Conservation (phyloP, 1,140 invertebrate species). For the Drosophila serrata region DNA sequence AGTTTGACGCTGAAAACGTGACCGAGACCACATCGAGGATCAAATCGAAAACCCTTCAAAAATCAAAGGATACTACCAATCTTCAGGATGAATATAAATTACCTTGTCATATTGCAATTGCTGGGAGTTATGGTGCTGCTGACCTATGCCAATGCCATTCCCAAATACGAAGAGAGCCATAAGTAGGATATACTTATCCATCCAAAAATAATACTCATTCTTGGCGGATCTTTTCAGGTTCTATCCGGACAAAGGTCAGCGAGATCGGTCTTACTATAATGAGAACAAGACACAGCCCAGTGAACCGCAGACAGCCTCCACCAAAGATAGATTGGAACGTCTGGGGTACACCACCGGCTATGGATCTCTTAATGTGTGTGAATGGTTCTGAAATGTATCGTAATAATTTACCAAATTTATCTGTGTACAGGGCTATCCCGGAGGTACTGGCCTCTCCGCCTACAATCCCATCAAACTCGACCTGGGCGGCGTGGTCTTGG, state of each 20-base stretch:
- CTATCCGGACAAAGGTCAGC: slow-evolving; percentile 65
- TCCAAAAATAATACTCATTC: background rate
- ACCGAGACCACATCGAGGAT: slow-evolving; percentile 7
- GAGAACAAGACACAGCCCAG: slow-evolving; percentile 72
- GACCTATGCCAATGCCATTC: slow-evolving; percentile 46
- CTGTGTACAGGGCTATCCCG: slow-evolving; percentile 66
- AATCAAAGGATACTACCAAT: slow-evolving; percentile 18
- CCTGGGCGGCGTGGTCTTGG: slow-evolving; percentile 91
- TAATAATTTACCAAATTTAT: background rate
- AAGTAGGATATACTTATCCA: slow-evolving; percentile 52
- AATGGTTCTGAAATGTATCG: background rate
- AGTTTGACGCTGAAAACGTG: slow-evolving; percentile 45
- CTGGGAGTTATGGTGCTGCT: slow-evolving; percentile 41
- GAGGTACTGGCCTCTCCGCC: slow-evolving; percentile 86
- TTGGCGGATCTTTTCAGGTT: slow-evolving; percentile 33
- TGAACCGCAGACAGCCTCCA: slow-evolving; percentile 62
- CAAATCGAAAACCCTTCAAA: background rate
- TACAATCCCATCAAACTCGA: slow-evolving; percentile 92
- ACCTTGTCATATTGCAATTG: slow-evolving; percentile 23
- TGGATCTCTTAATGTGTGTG: slow-evolving; percentile 74
- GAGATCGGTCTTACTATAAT: slow-evolving; percentile 67
- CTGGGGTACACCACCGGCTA: slow-evolving; percentile 83
- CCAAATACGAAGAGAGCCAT: slow-evolving; percentile 70
- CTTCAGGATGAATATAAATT: slow-evolving; percentile 55
- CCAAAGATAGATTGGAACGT: slow-evolving; percentile 78